phyloP scores from a whole-genome alignment of 1,140 invertebrate genomes.

The Drosophila kanapiae region DNA sequence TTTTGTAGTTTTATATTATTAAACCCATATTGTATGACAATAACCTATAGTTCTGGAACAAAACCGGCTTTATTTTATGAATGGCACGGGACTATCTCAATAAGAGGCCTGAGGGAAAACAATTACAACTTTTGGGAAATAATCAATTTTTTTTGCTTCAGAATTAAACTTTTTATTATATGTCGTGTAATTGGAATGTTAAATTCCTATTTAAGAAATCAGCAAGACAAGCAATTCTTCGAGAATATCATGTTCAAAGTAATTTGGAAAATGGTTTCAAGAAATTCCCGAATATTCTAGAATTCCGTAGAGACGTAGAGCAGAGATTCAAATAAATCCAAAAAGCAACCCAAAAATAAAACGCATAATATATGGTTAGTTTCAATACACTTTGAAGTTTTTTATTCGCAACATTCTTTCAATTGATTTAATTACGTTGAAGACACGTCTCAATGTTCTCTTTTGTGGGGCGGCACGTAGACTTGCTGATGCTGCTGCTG shows the following conservation, averaged over 20 bases:
- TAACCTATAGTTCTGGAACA: background rate
- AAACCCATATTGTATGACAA: background rate
- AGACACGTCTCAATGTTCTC: conserved; percentile 63
- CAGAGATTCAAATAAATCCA: background rate
- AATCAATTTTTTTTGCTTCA: background rate
- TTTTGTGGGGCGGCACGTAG: conserved; percentile 85
- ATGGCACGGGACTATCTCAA: background rate
- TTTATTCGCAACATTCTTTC: conserved; percentile 67
- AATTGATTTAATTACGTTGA: conserved; percentile 61
- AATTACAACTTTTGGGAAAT: background rate
- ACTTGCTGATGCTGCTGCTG: conserved; percentile 73
- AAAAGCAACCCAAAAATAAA: background rate
- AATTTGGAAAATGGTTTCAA: background rate
- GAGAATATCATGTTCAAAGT: too few relatives aligned
- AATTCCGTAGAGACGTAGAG: too few relatives aligned
- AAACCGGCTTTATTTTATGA: background rate
- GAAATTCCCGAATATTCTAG: background rate
- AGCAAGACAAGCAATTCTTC: too few relatives aligned
- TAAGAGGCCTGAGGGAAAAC: background rate
- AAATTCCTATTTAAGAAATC: too few relatives aligned
- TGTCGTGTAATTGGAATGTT: too few relatives aligned
- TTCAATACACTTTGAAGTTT: conserved; percentile 38
- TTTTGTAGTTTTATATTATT: background rate
- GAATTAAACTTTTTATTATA: too few relatives aligned
- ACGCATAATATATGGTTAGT: conserved; percentile 1